These are phyloP conservation scores for Epinephelus lanceolatus DNA, from an alignment of 2,113 vertebrate genomes.

Conservation along the genomic window DNA sequence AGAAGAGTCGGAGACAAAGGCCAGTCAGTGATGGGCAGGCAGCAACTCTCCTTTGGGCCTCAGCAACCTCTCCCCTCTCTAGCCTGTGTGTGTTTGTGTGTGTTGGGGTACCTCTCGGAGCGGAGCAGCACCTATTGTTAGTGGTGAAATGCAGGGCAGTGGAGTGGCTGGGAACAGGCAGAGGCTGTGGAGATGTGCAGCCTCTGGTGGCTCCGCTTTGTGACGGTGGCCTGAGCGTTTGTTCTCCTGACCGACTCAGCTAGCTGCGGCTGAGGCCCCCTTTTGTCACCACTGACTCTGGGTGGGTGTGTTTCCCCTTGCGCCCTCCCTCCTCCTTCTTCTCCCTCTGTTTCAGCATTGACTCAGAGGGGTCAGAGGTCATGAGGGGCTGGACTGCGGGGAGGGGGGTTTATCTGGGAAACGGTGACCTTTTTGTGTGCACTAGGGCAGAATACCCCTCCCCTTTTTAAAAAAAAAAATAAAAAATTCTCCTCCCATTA, in stretches of 20 bases:
- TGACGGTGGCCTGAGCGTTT: slow-evolving; percentile 71
- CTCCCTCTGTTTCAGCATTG: slow-evolving; percentile 73
- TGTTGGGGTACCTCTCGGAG: slow-evolving; percentile 66
- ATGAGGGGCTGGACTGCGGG: slow-evolving; percentile 67
- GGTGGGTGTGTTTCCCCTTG: slow-evolving; percentile 70
- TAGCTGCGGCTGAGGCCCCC: slow-evolving; percentile 69
- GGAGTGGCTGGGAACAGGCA: slow-evolving; percentile 82
- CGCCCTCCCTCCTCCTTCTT: slow-evolving; percentile 38
- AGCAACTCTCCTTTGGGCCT: slow-evolving; percentile 70
- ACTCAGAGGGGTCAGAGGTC: slow-evolving; percentile 89
- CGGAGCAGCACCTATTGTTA: slow-evolving; percentile 70
- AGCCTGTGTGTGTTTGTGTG: slow-evolving; percentile 56
- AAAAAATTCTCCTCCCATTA: slow-evolving; percentile 75
- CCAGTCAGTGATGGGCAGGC: slow-evolving; percentile 73
- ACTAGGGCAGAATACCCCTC: slow-evolving; percentile 89
- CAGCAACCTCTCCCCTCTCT: slow-evolving; percentile 59
- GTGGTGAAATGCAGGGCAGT: slow-evolving; percentile 57
- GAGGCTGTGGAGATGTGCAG: slow-evolving; percentile 72
- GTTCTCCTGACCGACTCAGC: slow-evolving; percentile 70
- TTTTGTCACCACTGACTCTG: slow-evolving; percentile 80
- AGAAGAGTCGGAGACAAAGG: slow-evolving; percentile 73
- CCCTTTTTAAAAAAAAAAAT: slow-evolving; percentile 62
- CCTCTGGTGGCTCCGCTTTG: slow-evolving; percentile 74
- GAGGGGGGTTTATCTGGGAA: slow-evolving; percentile 81
- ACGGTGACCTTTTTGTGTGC: slow-evolving; percentile 90